Evolutionary conservation across 2,888 invertebrate genomes (phyloP), one percentile per base, ranked within the genome.

Genomic region (Psylliodes chrysocephalus): DNA sequence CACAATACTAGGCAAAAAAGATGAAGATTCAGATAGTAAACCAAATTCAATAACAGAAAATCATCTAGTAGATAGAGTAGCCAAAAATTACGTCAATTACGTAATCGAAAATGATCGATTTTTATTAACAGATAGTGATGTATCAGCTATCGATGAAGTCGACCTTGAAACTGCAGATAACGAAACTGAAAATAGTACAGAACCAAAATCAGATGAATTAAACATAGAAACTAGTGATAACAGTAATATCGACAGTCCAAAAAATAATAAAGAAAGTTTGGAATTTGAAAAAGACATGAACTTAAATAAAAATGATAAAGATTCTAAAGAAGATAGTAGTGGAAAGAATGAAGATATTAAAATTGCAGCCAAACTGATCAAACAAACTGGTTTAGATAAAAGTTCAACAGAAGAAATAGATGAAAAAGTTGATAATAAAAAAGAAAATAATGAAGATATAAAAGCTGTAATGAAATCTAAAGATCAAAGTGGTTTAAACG

Each of bases 31-130:
- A 22, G 2, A 22, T 22, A 22, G 6, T 22, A 22, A 14, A 25
- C 18, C 18, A 19, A 40, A 22, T 14, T 22, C 22, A 22, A 25
- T 19, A 12, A 14, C 49, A 49, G 38, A 47, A 22, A 57, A 17
- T 22, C 25, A 59, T 51, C 28, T 64, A 3, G 54, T 66, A 8
- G 56, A 66, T 15, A 55, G 64, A 25, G 63, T 64, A 10, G 63
- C 61, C 12, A 63, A 64, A 49, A 62, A 66, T 46, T 66, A 66
- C 28, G 59, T 63, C 0, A 63, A 47, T 35, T 61, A 62, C 18
- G 55, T 66, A 1, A 61, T 66, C 6, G 61, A 60, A 10, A 66
- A 64, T 10, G 60, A 66, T 19, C 51, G 56, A 38, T 35, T 51
- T 28, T 18, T 59, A 18, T 7, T 22, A n/a, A 14, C 14, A 4